A percentile compares a stretch with the other conserved stretches of the same genome.
Evolutionary conservation across 2,113 vertebrate species (phyloP).

Genomic region (Stigmatopora nigra): DNA sequence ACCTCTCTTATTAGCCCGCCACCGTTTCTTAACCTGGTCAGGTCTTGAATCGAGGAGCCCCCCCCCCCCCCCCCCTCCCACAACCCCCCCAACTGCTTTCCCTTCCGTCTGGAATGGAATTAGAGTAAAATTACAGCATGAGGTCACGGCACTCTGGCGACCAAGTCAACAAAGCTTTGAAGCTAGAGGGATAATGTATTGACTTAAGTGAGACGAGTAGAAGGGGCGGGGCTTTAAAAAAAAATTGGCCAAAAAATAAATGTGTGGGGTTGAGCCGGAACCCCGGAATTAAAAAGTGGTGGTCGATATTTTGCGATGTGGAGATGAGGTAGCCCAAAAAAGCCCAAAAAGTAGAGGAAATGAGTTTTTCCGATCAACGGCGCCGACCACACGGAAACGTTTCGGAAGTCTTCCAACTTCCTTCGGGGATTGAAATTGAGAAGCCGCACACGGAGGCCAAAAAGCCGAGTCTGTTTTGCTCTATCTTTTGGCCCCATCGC

Average conservation of each 20-base stretch:
- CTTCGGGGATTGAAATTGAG: not conserved
- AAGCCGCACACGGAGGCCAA: slow-evolving; percentile 1
- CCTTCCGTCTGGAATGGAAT: slow-evolving; percentile 45
- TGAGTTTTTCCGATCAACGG: not conserved
- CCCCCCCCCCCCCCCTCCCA: slow-evolving; percentile 27
- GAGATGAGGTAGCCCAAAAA: not conserved
- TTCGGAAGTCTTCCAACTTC: slow-evolving; percentile 4
- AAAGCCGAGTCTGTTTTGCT: not conserved
- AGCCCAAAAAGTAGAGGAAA: not conserved
- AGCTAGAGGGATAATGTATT: slow-evolving; percentile 56
- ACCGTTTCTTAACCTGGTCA: slow-evolving; percentile 55
- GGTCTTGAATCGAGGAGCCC: slow-evolving; percentile 49
- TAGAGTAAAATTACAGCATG: slow-evolving; percentile 62
- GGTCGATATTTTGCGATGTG: not conserved
- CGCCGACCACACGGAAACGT: not conserved
- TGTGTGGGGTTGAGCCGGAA: slow-evolving; percentile 37
- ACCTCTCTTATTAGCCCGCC: slow-evolving; percentile 56
- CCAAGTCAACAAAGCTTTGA: slow-evolving; percentile 54
- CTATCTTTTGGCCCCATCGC: not conserved
- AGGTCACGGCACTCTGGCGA: slow-evolving; percentile 58
- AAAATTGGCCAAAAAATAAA: slow-evolving; percentile 54
- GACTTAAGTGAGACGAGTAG: slow-evolving; percentile 48
- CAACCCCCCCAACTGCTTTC: slow-evolving; percentile 13
- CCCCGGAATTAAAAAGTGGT: not conserved
- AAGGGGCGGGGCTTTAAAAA: slow-evolving; percentile 7